phyloP scores from a whole-genome alignment of 2,113 vertebrate genomes.

The Caretta caretta region DNA sequence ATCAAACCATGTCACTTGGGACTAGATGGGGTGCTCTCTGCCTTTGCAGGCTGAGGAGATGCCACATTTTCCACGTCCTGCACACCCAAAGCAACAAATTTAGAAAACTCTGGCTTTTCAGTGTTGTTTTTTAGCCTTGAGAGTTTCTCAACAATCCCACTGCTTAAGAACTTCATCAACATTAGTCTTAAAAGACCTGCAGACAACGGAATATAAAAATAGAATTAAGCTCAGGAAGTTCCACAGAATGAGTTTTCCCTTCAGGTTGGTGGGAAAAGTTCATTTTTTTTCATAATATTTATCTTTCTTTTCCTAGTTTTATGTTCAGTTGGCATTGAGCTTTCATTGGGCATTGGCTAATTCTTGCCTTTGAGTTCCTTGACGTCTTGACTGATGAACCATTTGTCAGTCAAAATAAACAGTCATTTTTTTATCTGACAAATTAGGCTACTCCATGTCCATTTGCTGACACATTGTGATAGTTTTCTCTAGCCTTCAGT shows the following conservation, averaged over 20 bases:
- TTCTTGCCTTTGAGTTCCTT: not conserved
- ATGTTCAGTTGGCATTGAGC: not conserved
- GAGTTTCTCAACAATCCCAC: not conserved
- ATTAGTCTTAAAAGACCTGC: not conserved
- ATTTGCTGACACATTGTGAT: not conserved
- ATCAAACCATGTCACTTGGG: not conserved
- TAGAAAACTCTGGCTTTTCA: not conserved
- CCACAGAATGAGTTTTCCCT: fast-evolving
- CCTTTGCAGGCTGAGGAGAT: not conserved
- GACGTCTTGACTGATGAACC: not conserved
- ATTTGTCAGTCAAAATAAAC: not conserved
- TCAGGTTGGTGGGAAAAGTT: not conserved
- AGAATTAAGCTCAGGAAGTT: not conserved
- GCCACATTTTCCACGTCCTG: not conserved
- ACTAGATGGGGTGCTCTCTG: not conserved
- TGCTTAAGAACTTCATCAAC: not conserved
- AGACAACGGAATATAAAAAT: not conserved
- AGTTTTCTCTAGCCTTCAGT: not conserved
- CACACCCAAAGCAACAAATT: not conserved
- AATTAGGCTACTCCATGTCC: not conserved
- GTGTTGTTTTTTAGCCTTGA: not conserved
- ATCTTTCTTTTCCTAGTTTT: not conserved
- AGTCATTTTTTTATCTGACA: not conserved
- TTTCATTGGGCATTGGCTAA: not conserved
- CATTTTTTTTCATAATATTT: not conserved